Base-by-base conservation (phyloP, 2,113 vertebrate species). In the Alectura lathami region DNA sequence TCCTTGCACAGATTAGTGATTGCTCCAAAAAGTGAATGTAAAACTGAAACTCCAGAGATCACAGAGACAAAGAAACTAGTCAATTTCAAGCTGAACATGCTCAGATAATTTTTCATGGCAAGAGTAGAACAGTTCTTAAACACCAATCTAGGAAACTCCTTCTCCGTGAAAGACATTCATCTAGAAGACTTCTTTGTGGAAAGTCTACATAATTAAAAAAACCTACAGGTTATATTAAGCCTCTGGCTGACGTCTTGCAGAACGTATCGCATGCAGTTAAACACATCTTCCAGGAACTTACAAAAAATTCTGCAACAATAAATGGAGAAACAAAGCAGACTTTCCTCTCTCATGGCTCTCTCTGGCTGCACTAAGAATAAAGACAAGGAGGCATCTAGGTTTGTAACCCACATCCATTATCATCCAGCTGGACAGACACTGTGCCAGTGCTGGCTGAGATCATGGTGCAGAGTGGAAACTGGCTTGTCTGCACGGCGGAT, bases 401-500 rank as follows among this genome's bases (percentile, higher is more conserved):
- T 89, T 85, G 32, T 38, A 45, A 79, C 11, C n/a, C 45, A 62
- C 42, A 70, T 26, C 34, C 6, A 4, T 16, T 16, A 36, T 0
- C 2, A 38, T 26, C 24, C 48, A 66, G 17, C 32, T 50, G 51
- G 24, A 80, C 22, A 29, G 18, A 40, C 5, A 62, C 27, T 16
- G 17, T 73, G 29, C 42, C 45, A 29, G 6, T 8, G 13, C 30
- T 62, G 34, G 42, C 22, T 59, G 74, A 38, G 5, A 3, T 17
- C 30, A 77, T 40, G 32, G 23, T 62, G 59, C 3, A 2, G 53
- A 79, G 47, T 27, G 60, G 32, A 83, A 83, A 79, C 3, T 2
- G 2, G 4, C 57, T 48, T 4, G 0, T 17, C 56, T 67, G 51
- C 32, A 62, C 73, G 54, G 47, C 0, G 0, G 42, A 42, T 47